Evolutionary conservation across 2,113 vertebrate genomes (phyloP).

Genomic region (Antidorcas marsupialis): DNA sequence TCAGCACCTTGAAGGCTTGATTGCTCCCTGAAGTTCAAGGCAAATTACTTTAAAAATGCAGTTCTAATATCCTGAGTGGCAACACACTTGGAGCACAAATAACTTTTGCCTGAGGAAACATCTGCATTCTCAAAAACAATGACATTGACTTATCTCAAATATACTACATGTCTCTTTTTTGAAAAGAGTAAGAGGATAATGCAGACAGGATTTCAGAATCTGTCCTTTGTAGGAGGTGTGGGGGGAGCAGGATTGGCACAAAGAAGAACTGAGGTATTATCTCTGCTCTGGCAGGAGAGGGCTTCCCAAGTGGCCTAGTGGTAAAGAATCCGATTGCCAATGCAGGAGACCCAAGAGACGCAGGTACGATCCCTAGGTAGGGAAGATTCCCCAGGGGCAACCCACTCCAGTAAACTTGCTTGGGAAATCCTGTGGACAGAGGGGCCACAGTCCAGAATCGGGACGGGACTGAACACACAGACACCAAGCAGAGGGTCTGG

Average conservation of each 20-base stretch:
- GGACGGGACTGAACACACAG: neutral
- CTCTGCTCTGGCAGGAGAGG: constrained; percentile 18
- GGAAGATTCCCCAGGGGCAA: neutral
- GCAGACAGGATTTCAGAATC: constrained; percentile 25
- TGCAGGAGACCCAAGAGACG: neutral
- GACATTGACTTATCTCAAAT: neutral
- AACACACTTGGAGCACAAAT: constrained; percentile 15
- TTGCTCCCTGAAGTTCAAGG: constrained; percentile 8
- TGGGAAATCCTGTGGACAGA: neutral
- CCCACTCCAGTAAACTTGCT: neutral
- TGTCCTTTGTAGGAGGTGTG: constrained; percentile 17
- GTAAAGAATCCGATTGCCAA: neutral
- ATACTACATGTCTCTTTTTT: neutral
- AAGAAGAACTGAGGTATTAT: constrained; percentile 30
- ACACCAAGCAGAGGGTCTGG: neutral
- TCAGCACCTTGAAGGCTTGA: neutral
- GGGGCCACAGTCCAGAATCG: neutral
- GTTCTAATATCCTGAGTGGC: neutral
- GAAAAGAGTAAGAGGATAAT: constrained; percentile 28
- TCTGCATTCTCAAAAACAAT: constrained; percentile 48
- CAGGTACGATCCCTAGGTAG: neutral
- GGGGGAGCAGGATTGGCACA: neutral
- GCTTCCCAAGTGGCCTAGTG: neutral
- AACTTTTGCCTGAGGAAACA: constrained; percentile 26
- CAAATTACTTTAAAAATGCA: constrained; percentile 25